Evolutionary conservation across 2,113 vertebrate genomes (phyloP), one percentile per base, ranked within the genome.

Genomic region (Tympanuchus pallidicinctus): DNA sequence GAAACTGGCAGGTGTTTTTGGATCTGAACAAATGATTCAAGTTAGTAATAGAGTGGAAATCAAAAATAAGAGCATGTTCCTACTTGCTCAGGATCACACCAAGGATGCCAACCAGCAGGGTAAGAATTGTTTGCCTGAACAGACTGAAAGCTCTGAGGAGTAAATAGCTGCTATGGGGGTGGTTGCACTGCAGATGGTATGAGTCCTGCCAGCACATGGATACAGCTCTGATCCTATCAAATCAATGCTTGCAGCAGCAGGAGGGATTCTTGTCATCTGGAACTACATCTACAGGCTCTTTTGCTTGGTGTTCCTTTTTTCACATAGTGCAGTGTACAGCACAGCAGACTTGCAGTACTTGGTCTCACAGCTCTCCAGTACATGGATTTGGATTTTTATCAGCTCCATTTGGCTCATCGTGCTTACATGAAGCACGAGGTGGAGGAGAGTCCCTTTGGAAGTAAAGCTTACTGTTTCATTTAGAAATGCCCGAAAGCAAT

Each of bases 21-120:
- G 25, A 9, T 27, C 59, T 73, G 64, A 96, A 82, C 36, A 95
- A 97, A 92, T 91, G 92, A 76, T 79, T 97, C 69, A 69, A 91
- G 94, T 96, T 96, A 97, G 84, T 92, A 79, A 92, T n/a, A 95
- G 86, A 57, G 42, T 75, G 20, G 88, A 97, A 95, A 92, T 77
- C 32, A 94, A 86, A 89, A 95, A 70, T 28, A 92, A 83, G 60
- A 95, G 24, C 13, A 32, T 88, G 85, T 92, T 92, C 70, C 79
- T 83, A 27, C 70, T 96, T 97, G 76, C 67, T 91, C 81, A 87
- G 91, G 60, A 40, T 84, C n/a, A 54, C 61, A 87, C 34, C 40
- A 36, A 64, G 43, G 40, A 36, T 67, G 27, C 47, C 47, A 64
- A 56, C n/a, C 67, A 71, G 38, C 52, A 76, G 73, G 45, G 59